Base-by-base conservation (phyloP, 2,797 vertebrate species). In the Sebastolobus alascanus region DNA sequence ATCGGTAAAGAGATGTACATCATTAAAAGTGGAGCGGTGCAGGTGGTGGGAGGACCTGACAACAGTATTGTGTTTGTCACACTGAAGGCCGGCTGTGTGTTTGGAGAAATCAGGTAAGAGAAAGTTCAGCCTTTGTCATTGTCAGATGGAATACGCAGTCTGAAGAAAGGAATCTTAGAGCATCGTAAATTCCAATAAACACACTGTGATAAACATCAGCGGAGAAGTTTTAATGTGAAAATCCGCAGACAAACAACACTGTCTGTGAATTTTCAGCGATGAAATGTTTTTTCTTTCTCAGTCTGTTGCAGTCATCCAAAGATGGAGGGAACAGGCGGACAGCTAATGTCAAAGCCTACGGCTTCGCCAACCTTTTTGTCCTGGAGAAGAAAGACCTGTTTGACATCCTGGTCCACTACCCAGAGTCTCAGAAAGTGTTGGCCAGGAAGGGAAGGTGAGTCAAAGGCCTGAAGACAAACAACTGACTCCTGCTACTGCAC, bases 1-100 rank as follows among this genome's bases (percentile, higher is more conserved):
- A 97, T 98, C 61, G 98, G 98, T 55, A 97, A 97, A 92, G 97
- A 99, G 94, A 99, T 99, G 98, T 99, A 98, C 78, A 96, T 99
- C 84, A 98, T 99, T 80, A 99, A 99, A 76, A 93, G 97, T 8
- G 98, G 98, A 73, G 97, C 96, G 69, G 97, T 99, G 82, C 98
- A 98, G 93, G 98, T 99, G 78, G 96, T 99, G 64, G 97, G 97
- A 79, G 98, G 98, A 12, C 95, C 97, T 0, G 97, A 98, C 79
- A 97, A 96, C 79, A 94, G 91, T 67, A 97, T 96, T n/a, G 96
- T 98, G 63, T 96, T 99, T 67, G 97, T 97, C 75, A 99, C 98
- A 0, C 91, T 99, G 74, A 97, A 96, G 94, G 97, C 97, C 13
- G 98, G 97, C 73, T 95, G 96, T 68, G 98, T 99, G 79, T 99